Percentiles rank a stretch among this genome's conserved stretches.
phyloP scores from a whole-genome alignment of 1,140 invertebrate species.

The Cylas formicarius region DNA sequence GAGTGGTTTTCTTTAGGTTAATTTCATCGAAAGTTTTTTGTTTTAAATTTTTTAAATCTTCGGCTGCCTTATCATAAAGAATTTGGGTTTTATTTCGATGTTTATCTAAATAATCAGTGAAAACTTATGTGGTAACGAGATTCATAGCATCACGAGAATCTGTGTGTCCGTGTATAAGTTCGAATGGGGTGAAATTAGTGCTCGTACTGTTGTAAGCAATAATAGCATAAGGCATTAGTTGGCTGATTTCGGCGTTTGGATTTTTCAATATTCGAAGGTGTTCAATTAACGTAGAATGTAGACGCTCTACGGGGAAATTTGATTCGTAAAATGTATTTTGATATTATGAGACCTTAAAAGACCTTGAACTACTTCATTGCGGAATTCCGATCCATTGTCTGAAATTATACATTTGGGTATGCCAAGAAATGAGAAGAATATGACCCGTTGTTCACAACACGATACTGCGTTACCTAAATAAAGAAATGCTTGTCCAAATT shows the following conservation, averaged over 20 bases:
- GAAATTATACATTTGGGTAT: conserved; percentile 23
- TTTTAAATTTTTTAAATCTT: conserved; percentile 2
- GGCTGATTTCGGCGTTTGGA: conserved; percentile 14
- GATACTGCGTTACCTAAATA: conserved; percentile 7
- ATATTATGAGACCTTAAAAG: conserved; percentile 31
- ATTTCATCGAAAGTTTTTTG: conserved; percentile 8
- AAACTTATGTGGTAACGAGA: too few species aligned
- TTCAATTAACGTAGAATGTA: conserved; percentile 26
- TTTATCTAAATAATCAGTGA: too few species aligned
- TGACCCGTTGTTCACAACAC: conserved; percentile 20
- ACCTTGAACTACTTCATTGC: conserved; percentile 25
- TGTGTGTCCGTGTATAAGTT: conserved; percentile 25
- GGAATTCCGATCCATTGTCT: conserved; percentile 29
- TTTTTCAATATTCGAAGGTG: conserved; percentile 31
- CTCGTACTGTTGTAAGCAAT: conserved; percentile 22
- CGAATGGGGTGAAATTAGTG: conserved; percentile 14
- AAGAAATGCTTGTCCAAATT: conserved; percentile 21
- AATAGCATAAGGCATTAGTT: conserved; percentile 19
- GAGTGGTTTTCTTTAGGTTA: conserved; percentile 3
- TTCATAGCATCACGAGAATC: conserved; percentile 14
- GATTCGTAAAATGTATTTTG: conserved; percentile 37
- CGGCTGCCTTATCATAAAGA: conserved; percentile 5
- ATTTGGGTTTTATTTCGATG: conserved; percentile 10
- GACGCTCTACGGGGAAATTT: conserved; percentile 32
- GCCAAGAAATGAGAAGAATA: conserved; percentile 21